Evolutionary conservation across 2,797 vertebrate genomes (phyloP).

Genomic region (Acipenser transmontanus): DNA sequence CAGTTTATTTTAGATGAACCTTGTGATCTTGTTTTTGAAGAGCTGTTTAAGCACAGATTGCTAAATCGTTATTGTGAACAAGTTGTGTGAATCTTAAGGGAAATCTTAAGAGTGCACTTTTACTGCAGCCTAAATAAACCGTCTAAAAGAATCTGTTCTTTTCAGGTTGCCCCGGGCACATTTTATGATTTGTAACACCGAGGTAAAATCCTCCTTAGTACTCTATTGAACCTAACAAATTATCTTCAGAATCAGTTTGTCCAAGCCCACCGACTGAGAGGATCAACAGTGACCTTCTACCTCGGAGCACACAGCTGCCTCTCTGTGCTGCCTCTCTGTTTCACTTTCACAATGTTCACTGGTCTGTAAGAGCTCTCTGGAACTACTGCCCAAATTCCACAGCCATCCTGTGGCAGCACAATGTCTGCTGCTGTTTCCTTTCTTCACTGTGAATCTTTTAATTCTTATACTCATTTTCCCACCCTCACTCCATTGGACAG

Average conservation of each 20-base stretch:
- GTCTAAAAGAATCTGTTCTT: constrained; percentile 28
- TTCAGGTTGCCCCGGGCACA: constrained; percentile 15
- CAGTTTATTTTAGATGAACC: neutral
- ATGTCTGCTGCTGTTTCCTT: constrained; percentile 22
- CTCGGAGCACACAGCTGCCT: constrained; percentile 21
- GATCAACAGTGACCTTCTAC: constrained; percentile 20
- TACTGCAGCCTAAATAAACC: constrained; percentile 31
- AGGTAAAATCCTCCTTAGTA: neutral
- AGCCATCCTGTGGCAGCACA: constrained; percentile 22
- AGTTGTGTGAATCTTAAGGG: too few species aligned
- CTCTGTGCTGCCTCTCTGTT: neutral
- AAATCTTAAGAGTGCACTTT: constrained; percentile 25
- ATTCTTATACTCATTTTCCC: constrained; percentile 18
- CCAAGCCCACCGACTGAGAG: constrained; percentile 13
- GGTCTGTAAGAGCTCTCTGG: constrained; percentile 19
- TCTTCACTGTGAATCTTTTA: constrained; percentile 15
- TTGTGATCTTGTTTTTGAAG: too few species aligned
- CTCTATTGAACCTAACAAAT: constrained; percentile 10
- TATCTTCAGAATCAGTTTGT: constrained; percentile 12
- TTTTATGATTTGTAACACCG: neutral
- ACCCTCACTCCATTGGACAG: constrained; percentile 10
- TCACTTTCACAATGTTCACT: constrained; percentile 18
- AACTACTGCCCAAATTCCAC: constrained; percentile 25
- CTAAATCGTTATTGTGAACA: too few species aligned
- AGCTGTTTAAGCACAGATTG: too few species aligned